Conservation (phyloP, 2,113 vertebrate genomes). For the human region GRCh38 chr22:24090501-24091000, state of each 20-base stretch:
- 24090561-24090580: not conserved
- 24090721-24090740: not conserved
- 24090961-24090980: not conserved
- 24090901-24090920: not conserved
- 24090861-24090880: not conserved
- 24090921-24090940: not conserved
- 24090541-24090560: not conserved
- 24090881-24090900: not conserved
- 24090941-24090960: not conserved
- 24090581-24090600: not conserved
- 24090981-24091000: not conserved
- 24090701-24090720: not conserved
- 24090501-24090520: not conserved
- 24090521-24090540: not conserved
- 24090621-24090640: not conserved
- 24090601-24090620: not conserved
- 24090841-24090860: not conserved
- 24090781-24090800: not conserved
- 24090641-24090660: not conserved
- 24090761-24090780: not conserved
- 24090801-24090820: not conserved
- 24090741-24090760: not conserved
- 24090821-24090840: not conserved
- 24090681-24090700: not conserved
- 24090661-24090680: not conserved